phyloP scores from a whole-genome alignment of 2,797 vertebrate genomes.

The Oreonectes daqikongensis region DNA sequence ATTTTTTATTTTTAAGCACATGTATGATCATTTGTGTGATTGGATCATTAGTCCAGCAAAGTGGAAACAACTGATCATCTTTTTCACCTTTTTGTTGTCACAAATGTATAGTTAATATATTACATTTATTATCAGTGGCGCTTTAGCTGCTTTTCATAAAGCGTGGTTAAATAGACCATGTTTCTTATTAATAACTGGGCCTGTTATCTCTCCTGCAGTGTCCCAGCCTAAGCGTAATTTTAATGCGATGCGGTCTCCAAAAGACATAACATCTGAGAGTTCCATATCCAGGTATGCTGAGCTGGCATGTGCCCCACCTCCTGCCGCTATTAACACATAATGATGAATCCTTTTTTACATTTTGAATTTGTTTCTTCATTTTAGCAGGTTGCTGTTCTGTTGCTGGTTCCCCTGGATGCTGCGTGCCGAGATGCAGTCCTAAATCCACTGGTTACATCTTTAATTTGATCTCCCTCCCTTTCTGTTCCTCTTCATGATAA shows the following conservation, averaged over 20 bases:
- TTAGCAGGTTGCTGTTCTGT: constrained; percentile 89
- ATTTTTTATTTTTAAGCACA: too few relatives aligned
- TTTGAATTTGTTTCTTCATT: background rate
- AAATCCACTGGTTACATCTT: constrained; percentile 63
- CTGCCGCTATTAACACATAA: constrained; percentile 4
- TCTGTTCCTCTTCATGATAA: constrained; percentile 32
- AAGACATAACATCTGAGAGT: constrained; percentile 92
- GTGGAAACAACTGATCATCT: too few relatives aligned
- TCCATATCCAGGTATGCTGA: constrained; percentile 87
- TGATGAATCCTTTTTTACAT: constrained; percentile 16
- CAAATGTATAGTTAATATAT: too few relatives aligned
- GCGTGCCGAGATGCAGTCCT: constrained; percentile 92
- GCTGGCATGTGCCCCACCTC: background rate
- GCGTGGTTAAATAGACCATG: background rate
- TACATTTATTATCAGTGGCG: too few relatives aligned
- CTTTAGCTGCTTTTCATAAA: background rate
- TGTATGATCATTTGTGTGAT: background rate
- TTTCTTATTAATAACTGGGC: background rate
- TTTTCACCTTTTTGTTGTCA: too few relatives aligned
- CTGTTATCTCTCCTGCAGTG: constrained; percentile 70
- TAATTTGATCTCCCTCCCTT: constrained; percentile 4
- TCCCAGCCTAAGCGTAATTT: constrained; percentile 91
- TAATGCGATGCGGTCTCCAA: constrained; percentile 87
- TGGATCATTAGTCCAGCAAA: too few relatives aligned
- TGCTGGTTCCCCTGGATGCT: constrained; percentile 98